Evolutionary conservation across 2,888 invertebrate genomes (phyloP).

Genomic region (Mythimna lalbum): DNA sequence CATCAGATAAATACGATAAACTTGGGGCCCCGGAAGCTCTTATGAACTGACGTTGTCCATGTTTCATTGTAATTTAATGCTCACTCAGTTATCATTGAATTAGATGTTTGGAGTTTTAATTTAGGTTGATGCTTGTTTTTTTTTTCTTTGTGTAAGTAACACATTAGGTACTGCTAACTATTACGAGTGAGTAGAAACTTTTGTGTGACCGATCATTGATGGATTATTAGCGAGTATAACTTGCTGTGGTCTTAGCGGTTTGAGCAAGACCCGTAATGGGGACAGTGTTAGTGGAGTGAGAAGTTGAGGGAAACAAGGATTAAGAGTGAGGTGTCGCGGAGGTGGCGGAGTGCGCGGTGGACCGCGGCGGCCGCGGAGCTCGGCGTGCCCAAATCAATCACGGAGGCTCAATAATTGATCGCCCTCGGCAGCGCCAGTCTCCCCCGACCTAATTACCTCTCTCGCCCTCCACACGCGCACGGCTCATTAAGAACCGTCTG

Average conservation of each 20-base stretch:
- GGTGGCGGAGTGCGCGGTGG: conserved; percentile 59
- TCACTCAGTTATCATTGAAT: conserved; percentile 59
- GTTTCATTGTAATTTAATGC: conserved; percentile 68
- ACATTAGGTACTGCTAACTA: conserved; percentile 21
- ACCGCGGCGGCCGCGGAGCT: conserved; percentile 59
- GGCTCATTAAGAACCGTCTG: conserved; percentile 90
- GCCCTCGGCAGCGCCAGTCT: conserved; percentile 74
- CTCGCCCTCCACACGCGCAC: conserved; percentile 87
- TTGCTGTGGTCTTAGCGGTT: conserved; percentile 47
- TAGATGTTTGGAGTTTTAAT: conserved; percentile 50
- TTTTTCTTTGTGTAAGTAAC: conserved; percentile 6
- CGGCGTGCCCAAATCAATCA: conserved; percentile 84
- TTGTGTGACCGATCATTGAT: conserved; percentile 25
- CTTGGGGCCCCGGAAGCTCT: conserved; percentile 79
- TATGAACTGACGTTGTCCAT: conserved; percentile 70
- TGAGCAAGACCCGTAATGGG: conserved; percentile 35
- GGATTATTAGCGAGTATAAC: conserved; percentile 27
- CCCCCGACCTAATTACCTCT: conserved; percentile 87
- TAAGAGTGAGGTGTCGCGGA: conserved; percentile 68
- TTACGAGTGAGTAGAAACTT: conserved; percentile 5
- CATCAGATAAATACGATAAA: conserved; percentile 84
- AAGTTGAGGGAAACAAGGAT: conserved; percentile 67
- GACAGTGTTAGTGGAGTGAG: conserved; percentile 62
- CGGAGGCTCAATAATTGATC: conserved; percentile 87
- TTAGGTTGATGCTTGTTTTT: conserved; percentile 8